These are phyloP conservation scores for Poliocrania exsul DNA, from an alignment of 2,797 vertebrate genomes.

Conservation along the genomic window DNA sequence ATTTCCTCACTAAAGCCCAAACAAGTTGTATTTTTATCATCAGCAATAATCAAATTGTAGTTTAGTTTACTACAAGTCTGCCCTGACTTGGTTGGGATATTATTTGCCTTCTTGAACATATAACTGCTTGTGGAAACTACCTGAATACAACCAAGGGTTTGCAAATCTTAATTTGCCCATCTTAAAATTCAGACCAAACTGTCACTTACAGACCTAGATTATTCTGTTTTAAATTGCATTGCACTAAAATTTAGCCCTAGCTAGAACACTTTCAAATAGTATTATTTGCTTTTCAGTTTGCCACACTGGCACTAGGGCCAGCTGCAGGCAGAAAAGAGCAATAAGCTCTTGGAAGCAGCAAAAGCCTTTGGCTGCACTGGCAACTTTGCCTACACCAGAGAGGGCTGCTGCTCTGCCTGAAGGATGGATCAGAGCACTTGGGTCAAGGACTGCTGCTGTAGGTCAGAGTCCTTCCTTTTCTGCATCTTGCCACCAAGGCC, in stretches of 20 bases:
- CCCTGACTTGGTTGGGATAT: neutral
- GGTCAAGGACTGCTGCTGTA: neutral
- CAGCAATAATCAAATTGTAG: slow-evolving; percentile 3
- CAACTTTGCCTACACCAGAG: neutral
- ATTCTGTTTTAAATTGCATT: neutral
- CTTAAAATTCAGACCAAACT: neutral
- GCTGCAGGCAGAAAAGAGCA: neutral
- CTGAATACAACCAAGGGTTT: neutral
- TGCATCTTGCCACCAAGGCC: neutral
- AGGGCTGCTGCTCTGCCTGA: accelerated
- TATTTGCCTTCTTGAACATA: neutral
- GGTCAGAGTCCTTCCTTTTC: neutral
- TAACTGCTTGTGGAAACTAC: neutral
- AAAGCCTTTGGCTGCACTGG: accelerated
- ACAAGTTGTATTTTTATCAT: neutral
- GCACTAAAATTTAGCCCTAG: neutral
- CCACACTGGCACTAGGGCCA: neutral
- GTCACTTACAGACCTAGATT: neutral
- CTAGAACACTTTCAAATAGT: neutral
- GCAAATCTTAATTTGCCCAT: neutral
- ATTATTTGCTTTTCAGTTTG: neutral
- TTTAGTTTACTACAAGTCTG: slow-evolving; percentile 3
- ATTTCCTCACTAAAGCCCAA: neutral
- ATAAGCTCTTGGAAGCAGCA: neutral
- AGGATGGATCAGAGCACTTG: neutral